phyloP scores from a whole-genome alignment of 2,797 vertebrate species.

The Allobates femoralis region DNA sequence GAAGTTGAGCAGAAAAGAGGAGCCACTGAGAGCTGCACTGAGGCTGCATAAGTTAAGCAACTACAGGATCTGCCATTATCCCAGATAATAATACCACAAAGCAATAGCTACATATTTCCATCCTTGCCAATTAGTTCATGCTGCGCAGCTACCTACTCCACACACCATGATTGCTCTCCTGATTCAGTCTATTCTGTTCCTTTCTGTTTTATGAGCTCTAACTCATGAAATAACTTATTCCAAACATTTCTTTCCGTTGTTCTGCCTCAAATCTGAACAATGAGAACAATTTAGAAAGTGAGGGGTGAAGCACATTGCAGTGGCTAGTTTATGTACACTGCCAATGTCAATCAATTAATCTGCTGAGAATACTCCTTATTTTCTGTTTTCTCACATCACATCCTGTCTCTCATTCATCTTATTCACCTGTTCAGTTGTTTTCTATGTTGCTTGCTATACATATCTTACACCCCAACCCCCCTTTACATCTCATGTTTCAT shows the following conservation, averaged over 20 bases:
- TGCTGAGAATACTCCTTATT: background rate
- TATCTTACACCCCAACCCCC: background rate
- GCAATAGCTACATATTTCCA: background rate
- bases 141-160: background rate
- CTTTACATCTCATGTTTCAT: conserved; percentile 27
- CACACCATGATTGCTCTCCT: too few relatives aligned
- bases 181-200: background rate
- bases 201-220: background rate
- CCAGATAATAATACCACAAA: background rate
- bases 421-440: conserved; percentile 17
- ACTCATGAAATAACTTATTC: background rate
- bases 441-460: conserved; percentile 10
- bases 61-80: too few relatives aligned
- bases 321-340: background rate
- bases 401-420: background rate
- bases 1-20: too few relatives aligned
- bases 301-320: background rate
- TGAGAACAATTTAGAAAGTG: background rate
- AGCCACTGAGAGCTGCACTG: too few relatives aligned
- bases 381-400: background rate
- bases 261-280: conserved; percentile 2
- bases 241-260: conserved; percentile 2
- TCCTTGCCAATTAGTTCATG: background rate
- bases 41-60: too few relatives aligned
- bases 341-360: background rate